These are phyloP conservation scores for Paragorgia papillata DNA, from an alignment of 92 coral and sea anemone genomes.

Conservation along the genomic window DNA sequence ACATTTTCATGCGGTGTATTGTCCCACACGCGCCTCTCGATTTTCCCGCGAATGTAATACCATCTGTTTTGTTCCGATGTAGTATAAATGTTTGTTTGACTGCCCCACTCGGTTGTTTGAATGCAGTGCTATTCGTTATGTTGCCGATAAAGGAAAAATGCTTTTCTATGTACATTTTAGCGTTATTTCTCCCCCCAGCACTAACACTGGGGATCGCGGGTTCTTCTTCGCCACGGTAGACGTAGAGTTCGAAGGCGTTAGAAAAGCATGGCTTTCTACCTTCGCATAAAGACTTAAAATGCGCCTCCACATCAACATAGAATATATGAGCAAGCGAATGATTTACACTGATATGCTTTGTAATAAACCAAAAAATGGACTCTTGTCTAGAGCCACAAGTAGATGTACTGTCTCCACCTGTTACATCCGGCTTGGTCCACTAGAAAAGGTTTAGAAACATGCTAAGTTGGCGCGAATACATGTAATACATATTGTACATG, in stretches of 20 bases:
- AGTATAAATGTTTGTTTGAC: conserved; percentile 5
- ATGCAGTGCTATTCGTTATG: background rate
- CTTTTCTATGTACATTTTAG: background rate
- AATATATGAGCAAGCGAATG: conserved; percentile 6
- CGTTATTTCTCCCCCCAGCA: background rate
- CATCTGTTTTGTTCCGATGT: background rate
- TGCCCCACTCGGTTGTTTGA: background rate
- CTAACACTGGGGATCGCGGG: background rate
- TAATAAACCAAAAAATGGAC: background rate
- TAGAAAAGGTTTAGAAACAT: too few relatives aligned
- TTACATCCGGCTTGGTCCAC: too few relatives aligned
- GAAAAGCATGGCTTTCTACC: background rate
- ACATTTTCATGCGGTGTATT: conserved; percentile 46
- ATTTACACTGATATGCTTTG: conserved; percentile 2
- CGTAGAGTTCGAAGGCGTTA: background rate
- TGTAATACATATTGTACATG: too few relatives aligned
- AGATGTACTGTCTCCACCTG: too few relatives aligned
- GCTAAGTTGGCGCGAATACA: too few relatives aligned
- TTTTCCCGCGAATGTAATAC: background rate
- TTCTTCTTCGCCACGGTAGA: conserved; percentile 1
- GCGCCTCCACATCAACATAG: conserved; percentile 20
- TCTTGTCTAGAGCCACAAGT: background rate
- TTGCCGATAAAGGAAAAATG: conserved; percentile 8
- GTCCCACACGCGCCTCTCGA: conserved; percentile 63
- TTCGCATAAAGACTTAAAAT: background rate